These are phyloP conservation scores for Spondyliosoma cantharus DNA, from an alignment of 2,797 vertebrate species.

Conservation along the genomic window DNA sequence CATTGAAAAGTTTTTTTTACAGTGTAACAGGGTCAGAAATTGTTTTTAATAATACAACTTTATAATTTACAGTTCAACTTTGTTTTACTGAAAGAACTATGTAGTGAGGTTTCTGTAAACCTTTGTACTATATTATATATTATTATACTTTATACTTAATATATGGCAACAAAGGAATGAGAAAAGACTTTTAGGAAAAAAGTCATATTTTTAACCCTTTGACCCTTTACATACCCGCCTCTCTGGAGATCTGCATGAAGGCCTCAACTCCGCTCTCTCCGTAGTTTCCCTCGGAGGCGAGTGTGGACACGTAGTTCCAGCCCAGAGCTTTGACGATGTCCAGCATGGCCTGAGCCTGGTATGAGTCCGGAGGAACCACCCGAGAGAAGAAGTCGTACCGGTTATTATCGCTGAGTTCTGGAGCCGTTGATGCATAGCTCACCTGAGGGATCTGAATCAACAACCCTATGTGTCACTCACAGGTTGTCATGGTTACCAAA, in stretches of 20 bases:
- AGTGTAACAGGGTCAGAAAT: too few species aligned
- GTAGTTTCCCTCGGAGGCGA: slow-evolving; percentile 93
- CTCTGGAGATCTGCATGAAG: slow-evolving; percentile 92
- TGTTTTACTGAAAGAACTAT: too few species aligned
- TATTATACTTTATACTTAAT: background rate
- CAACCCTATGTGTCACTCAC: background rate
- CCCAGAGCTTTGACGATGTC: slow-evolving; percentile 91
- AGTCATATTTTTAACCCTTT: background rate
- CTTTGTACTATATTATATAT: too few species aligned
- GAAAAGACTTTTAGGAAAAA: background rate
- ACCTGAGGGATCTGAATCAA: slow-evolving; percentile 91
- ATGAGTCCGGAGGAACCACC: slow-evolving; percentile 93
- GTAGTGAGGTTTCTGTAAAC: too few species aligned
- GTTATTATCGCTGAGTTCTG: slow-evolving; percentile 92
- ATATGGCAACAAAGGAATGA: background rate
- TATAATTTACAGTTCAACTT: too few species aligned
- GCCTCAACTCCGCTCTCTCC: slow-evolving; percentile 93
- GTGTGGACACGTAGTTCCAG: slow-evolving; percentile 94
- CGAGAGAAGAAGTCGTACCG: slow-evolving; percentile 94
- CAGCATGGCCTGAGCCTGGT: slow-evolving; percentile 95
- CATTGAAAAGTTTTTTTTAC: too few species aligned
- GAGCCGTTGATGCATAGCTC: slow-evolving; percentile 93
- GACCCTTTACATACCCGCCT: slow-evolving; percentile 83
- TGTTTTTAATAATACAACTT: too few species aligned
- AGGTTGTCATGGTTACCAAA: background rate